Evolutionary conservation across 2,113 vertebrate genomes (phyloP), one percentile per base, ranked within the genome.

Genomic region (Xerus inauris): DNA sequence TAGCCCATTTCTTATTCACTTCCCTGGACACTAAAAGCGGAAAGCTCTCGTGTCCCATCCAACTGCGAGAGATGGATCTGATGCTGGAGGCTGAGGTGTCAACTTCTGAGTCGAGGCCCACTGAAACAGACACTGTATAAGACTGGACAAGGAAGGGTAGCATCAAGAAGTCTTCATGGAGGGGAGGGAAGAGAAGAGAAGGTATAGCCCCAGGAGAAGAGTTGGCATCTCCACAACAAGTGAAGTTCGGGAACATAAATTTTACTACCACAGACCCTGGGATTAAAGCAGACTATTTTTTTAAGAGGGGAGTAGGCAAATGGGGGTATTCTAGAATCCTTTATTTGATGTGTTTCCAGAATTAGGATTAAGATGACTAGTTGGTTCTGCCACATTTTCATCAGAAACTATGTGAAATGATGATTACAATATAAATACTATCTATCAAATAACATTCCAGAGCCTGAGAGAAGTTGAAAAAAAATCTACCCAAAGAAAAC

Each of bases 391-490:
- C 45, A 73, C 65, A 59, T 80, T 85, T 79, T 75, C 84, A 94
- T 75, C n/a, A 57, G 73, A 94, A 92, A 89, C 30, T 7, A 75
- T 6, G 4, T 73, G 80, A 86, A 54, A 79, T 71, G 22, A 93
- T 54, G 4, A 71, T 40, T 13, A 59, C 8, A 22, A 82, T 67
- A 13, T 81, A 75, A 92, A 86, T 32, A 65, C 10, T 30, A 83
- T 83, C 69, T n/a, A 69, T 11, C 71, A 84, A 79, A 19, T 69
- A 84, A 80, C 24, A 79, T 84, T 38, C 45, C n/a, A 87, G 89
- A 92, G 35, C 59, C 77, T 42, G 35, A 83, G 71, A 90, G 80
- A 95, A 73, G 72, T 57, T 89, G 73, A 51, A 91, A 91, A 47
- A 47, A 86, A 62, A 79, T 79, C 17, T 72, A 35, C 22, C 85